Conservation (phyloP, 1,140 invertebrate genomes). For the Drosophila sturtevanti region DNA sequence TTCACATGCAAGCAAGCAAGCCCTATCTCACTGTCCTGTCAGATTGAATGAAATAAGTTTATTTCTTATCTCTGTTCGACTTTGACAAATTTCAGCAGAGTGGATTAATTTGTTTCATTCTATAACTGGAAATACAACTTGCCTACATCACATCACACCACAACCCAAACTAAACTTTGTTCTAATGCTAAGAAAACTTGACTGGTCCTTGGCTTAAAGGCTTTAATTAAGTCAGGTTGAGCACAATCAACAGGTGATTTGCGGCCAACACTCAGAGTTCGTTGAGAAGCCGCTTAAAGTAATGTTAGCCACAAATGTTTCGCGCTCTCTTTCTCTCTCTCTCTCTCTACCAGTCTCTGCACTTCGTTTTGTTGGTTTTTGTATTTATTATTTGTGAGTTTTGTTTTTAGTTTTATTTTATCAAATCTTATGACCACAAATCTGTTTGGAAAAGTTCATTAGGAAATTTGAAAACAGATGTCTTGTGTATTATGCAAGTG, state of each 20-base stretch:
- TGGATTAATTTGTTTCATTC: conserved; percentile 73
- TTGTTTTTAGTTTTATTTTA: neutral
- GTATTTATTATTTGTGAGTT: neutral
- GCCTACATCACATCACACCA: conserved; percentile 26
- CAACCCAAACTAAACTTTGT: conserved; percentile 47
- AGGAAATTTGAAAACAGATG: conserved; percentile 31
- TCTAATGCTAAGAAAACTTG: conserved; percentile 52
- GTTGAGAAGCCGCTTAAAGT: conserved; percentile 1
- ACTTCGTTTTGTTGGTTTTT: neutral
- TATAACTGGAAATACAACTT: conserved; percentile 3
- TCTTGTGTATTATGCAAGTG: conserved; percentile 62
- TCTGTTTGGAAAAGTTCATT: conserved; percentile 41
- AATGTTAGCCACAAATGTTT: neutral
- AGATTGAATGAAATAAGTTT: conserved; percentile 49
- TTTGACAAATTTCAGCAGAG: conserved; percentile 70
- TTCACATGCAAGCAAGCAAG: neutral
- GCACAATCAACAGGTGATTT: conserved; percentile 65
- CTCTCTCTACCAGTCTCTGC: too few relatives aligned
- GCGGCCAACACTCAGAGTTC: conserved; percentile 5
- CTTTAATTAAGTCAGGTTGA: conserved; percentile 53
- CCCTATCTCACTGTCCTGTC: conserved; percentile 20
- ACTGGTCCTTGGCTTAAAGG: conserved; percentile 21
- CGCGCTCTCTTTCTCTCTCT: neutral
- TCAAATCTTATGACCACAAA: conserved; percentile 34
- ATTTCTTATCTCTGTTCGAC: conserved; percentile 11